Percentiles rank a stretch among this genome's conserved stretches.
phyloP scores from a whole-genome alignment of 2,113 vertebrate genomes.

The Strix aluco region DNA sequence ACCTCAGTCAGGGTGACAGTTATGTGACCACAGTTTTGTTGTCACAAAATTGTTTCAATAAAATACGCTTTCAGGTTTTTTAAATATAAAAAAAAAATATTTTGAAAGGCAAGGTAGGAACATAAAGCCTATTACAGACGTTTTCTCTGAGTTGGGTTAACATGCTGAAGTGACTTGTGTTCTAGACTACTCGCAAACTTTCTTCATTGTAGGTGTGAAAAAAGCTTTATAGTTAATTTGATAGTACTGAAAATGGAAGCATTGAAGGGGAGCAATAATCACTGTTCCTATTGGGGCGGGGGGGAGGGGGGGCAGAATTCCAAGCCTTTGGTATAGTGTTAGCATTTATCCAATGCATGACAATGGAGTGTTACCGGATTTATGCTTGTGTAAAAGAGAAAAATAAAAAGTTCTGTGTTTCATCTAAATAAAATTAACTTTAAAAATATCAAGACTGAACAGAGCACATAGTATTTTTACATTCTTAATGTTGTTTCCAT shows the following conservation, averaged over 20 bases:
- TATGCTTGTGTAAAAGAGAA: not conserved
- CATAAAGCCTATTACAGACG: not conserved
- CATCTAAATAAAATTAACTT: not conserved
- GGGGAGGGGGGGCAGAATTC: not conserved
- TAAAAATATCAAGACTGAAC: not conserved
- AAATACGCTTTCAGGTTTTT: not conserved
- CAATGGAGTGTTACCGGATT: not conserved
- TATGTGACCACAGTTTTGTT: not conserved
- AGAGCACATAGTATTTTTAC: not conserved
- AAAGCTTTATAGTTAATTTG: not conserved
- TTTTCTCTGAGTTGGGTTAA: not conserved
- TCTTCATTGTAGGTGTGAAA: not conserved
- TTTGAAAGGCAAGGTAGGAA: not conserved
- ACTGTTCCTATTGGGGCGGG: not conserved
- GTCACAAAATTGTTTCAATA: not conserved
- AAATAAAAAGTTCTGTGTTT: not conserved
- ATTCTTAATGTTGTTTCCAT: not conserved
- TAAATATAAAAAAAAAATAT: too few relatives aligned
- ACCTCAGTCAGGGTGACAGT: not conserved
- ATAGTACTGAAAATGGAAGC: not conserved
- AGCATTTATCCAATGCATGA: not conserved
- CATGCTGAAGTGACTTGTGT: not conserved
- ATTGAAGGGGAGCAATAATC: not conserved
- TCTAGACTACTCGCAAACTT: not conserved
- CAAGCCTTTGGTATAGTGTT: not conserved